Evolutionary conservation across 1,140 invertebrate species (phyloP).

Genomic region (Leguminivora glycinivorella): DNA sequence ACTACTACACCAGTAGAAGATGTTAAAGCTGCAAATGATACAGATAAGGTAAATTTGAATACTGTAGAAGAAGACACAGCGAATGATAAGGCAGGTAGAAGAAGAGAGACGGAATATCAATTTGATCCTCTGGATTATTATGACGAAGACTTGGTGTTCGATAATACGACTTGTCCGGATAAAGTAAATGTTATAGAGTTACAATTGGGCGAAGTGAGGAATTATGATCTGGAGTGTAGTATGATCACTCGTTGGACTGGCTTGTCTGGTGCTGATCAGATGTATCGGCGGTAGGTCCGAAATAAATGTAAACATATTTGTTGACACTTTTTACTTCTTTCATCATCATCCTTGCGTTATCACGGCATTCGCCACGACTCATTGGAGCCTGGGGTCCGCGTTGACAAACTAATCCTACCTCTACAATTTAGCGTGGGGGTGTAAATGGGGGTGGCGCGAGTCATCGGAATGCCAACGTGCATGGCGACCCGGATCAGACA

Average conservation of each 20-base stretch:
- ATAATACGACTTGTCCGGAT: not conserved
- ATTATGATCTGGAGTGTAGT: not conserved
- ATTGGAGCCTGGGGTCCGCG: no score
- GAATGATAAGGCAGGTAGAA: not conserved
- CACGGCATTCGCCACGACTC: no score
- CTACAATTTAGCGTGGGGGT: no score
- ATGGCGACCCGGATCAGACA: no score
- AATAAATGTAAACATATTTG: no score
- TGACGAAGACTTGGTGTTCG: not conserved
- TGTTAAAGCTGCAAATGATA: not conserved
- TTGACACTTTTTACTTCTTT: no score
- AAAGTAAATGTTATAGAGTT: not conserved
- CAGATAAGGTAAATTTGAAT: not conserved
- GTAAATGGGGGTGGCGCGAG: no score
- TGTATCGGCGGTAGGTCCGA: not conserved
- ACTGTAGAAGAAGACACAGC: not conserved
- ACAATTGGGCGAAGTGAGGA: not conserved
- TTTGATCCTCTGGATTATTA: not conserved
- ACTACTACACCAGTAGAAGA: no score
- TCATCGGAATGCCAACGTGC: no score
- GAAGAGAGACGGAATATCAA: constrained; percentile 4
- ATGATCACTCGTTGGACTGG: not conserved
- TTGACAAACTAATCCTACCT: no score
- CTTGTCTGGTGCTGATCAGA: not conserved
- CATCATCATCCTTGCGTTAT: no score